Base-by-base conservation (phyloP, 1,140 invertebrate genomes). In the Cotesia chilonis region DNA sequence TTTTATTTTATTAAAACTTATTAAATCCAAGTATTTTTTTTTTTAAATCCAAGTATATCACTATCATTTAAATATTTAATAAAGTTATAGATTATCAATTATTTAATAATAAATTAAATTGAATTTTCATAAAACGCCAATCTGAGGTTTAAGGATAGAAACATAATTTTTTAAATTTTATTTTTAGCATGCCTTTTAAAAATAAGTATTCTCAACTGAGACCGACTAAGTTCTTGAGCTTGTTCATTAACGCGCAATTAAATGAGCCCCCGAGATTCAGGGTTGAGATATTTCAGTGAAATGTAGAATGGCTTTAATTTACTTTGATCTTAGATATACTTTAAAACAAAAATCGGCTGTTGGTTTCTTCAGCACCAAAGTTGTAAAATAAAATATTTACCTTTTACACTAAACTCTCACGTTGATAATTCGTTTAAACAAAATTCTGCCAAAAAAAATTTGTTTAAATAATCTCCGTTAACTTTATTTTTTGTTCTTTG, bases 401-500 rank as follows among this genome's bases (percentile, higher is more conserved):
- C 41, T 47, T 47, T 9, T 6, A 47, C 41, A 47, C 41, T 47
- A 9, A 10, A 47, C 41, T 47, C 6, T 10, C 6, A 6, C 4
- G 2, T 47, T 9, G 41, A 47, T 47, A 47, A 47, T 47, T 47
- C 6, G 10, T 10, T 47, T 47, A 9, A 47, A 6, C 41, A 47
- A 7, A 47, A 47, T 47, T 41, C 6, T 9, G 10, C 41, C 2
- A 47, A 47, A 47, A 6, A 47, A 47, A 6, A 47, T 47, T 47
- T 47, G 4, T 47, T 9, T 47, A 9, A 47, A 47, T 10, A 10
- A 28, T 28, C 28, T 41, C n/a, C 7, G 2, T 68, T 59, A 12
- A 59, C 6, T 54, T 36, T 17, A 36, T 47, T 47, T 47, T 74
- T 77, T 77, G 64, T 47, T 72, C 71, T 76, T 78, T 80, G 66